A percentile compares a stretch with the other conserved stretches of the same genome.
phyloP scores from a whole-genome alignment of 2,113 vertebrate species.

The Scopus umbretta region DNA sequence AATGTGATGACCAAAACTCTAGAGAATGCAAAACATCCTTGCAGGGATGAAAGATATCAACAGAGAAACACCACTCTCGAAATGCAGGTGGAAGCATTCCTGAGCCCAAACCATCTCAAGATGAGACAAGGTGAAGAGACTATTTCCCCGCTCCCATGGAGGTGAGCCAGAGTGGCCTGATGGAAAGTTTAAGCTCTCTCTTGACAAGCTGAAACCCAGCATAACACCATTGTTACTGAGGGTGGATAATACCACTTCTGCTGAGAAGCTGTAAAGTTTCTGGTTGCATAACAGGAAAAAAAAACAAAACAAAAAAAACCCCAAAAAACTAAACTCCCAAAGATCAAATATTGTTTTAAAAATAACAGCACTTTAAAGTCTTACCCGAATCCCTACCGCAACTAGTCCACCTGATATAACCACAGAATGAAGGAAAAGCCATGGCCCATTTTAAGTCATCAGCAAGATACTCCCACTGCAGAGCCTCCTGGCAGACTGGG shows the following conservation, averaged over 20 bases:
- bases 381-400: background rate
- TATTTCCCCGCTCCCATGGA: rapidly evolving
- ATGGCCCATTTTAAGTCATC: background rate
- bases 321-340: no score
- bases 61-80: background rate
- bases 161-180: background rate
- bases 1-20: background rate
- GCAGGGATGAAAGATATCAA: background rate
- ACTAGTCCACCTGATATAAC: background rate
- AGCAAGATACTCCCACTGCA: background rate
- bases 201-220: background rate
- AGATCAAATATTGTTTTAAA: background rate
- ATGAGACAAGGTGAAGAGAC: background rate
- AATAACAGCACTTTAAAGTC: background rate
- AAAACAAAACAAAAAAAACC: background rate
- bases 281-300: background rate
- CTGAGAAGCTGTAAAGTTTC: background rate
- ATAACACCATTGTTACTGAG: background rate
- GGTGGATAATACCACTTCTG: background rate
- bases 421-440: background rate
- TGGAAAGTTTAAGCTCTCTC: background rate
- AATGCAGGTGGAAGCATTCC: background rate
- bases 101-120: background rate
- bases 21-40: background rate
- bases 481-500: background rate